A percentile compares a stretch with the other conserved stretches of the same genome.
Evolutionary conservation across 2,888 invertebrate genomes (phyloP).

Genomic region (Ormyrus thymus): DNA sequence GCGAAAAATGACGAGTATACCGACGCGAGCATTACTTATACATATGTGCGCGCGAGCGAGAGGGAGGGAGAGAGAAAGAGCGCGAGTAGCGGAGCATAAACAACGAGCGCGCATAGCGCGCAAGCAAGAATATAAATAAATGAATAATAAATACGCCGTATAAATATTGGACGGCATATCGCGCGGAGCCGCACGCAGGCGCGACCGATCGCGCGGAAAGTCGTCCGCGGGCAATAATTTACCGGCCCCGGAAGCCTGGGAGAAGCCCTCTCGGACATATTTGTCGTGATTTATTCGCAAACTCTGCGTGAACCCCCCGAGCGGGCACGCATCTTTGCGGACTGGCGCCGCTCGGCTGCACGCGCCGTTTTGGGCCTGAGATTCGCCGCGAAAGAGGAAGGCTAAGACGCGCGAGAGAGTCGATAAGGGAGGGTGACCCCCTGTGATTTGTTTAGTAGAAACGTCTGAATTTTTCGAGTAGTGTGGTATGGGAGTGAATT

Average conservation of each 20-base stretch:
- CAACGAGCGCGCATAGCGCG: neutral
- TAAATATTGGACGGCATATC: slow-evolving; percentile 62
- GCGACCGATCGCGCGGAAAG: slow-evolving; percentile 19
- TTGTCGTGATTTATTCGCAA: slow-evolving; percentile 65
- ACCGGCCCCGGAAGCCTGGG: slow-evolving; percentile 57
- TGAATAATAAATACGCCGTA: slow-evolving; percentile 62
- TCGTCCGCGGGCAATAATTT: slow-evolving; percentile 62
- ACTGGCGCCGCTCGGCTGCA: too few species aligned
- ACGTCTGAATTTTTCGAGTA: too few species aligned
- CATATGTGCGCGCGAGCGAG: neutral
- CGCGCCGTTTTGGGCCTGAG: too few species aligned
- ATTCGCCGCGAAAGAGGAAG: too few species aligned
- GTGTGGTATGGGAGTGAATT: too few species aligned
- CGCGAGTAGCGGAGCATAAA: slow-evolving; percentile 22
- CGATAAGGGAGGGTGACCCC: too few species aligned
- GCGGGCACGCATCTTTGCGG: too few species aligned
- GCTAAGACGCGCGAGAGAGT: too few species aligned
- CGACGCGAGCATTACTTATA: neutral
- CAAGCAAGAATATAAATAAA: slow-evolving; percentile 53
- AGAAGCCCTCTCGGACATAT: slow-evolving; percentile 56
- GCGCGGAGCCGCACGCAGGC: slow-evolving; percentile 51
- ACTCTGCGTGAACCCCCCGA: slow-evolving; percentile 60
- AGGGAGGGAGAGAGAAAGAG: neutral
- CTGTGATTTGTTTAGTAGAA: too few species aligned
- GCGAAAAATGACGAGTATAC: neutral